Evolutionary conservation across 1,140 invertebrate genomes (phyloP), one percentile per base, ranked within the genome.

Genomic region (Brachionus calyciflorus): DNA sequence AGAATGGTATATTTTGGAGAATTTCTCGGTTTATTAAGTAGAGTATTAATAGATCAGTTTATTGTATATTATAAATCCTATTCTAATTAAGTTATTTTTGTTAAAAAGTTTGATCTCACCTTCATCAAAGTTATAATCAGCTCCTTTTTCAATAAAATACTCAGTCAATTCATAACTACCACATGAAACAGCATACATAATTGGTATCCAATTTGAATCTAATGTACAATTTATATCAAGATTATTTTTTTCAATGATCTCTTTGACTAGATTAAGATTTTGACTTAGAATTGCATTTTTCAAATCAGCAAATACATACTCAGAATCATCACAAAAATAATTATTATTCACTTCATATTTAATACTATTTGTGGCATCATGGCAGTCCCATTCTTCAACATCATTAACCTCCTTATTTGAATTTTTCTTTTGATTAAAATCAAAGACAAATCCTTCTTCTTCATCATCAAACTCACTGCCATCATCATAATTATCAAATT

Each of bases 81-180:
- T n/a, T 55, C 26, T 55, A 55, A 26, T 55, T 7, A 24, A 21
- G 14, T 55, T 14, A 10, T 28, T 28, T 24, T 3, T 24, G 33
- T 37, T 19, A 2, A 14, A 17, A 41, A 37, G n/a, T 40, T 63
- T 21, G 24, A 26, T 55, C 33, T n/a, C n/a, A 65, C 60, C 60
- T 30, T 73, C 46, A 37, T 49, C 21, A 73, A 73, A 73, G 41
- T 73, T 73, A 55, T 40, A n/a, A 73, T 73, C 69, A 51, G 69
- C 69, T 14, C 69, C 69, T 48, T 12, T 14, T 12, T 55, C 44
- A 30, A 73, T 37, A n/a, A 73, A 41, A 30, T 55, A 55, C 24
- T 73, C 69, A 41, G 51, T 55, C 12, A 73, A 9, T 30, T 73
- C 46, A 49, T 40, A 37, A 51, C 51, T 55, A 33, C 69, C 69